Evolutionary conservation across 1,140 invertebrate species (phyloP), one percentile per base, ranked within the genome.

Genomic region (Nasonia giraulti): DNA sequence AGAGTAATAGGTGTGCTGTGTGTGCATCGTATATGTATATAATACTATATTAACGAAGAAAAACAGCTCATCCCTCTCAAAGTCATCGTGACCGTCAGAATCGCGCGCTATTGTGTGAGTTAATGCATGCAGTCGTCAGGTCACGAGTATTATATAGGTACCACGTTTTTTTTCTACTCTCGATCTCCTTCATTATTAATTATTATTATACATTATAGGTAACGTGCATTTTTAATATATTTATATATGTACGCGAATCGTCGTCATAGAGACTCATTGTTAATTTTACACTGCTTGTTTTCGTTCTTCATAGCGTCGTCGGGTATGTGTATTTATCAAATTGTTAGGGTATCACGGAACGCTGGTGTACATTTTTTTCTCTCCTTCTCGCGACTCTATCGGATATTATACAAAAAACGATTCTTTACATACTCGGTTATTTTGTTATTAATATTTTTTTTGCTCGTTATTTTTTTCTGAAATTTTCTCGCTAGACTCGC

Each of bases 361-460:
- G 31, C n/a, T 31, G 27, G 20, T 33, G 8, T 75, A 44, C 55
- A 75, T 62, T 82, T n/a, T 37, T 71, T 14, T 80, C n/a, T 20
- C 10, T 66, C 14, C 66, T 27, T 33, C n/a, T 44, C 5, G 17
- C 8, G 1, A 37, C 20, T 11, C 7, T 80, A n/a, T 69, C 5
- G 11, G 47, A 11, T 69, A 14, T 80, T 44, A 23, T 92, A 92
- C 90, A 92, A 91, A 91, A 92, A 91, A 88, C 75, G 37, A 76
- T 27, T 62, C 55, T 90, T 87, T 88, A 89, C 8, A 10, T 11
- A 8, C 82, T 86, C 89, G 89, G 85, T 88, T 88, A 88, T 88
- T 89, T 87, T 55, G 4, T 40, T 27, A 31, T 37, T 50, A 40
- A 1, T 76, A 27, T 44, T 74, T 74, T 69, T 69, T 74, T 74